These are phyloP conservation scores for Cydia strobilella DNA, from an alignment of 1,140 invertebrate genomes.

Conservation along the genomic window DNA sequence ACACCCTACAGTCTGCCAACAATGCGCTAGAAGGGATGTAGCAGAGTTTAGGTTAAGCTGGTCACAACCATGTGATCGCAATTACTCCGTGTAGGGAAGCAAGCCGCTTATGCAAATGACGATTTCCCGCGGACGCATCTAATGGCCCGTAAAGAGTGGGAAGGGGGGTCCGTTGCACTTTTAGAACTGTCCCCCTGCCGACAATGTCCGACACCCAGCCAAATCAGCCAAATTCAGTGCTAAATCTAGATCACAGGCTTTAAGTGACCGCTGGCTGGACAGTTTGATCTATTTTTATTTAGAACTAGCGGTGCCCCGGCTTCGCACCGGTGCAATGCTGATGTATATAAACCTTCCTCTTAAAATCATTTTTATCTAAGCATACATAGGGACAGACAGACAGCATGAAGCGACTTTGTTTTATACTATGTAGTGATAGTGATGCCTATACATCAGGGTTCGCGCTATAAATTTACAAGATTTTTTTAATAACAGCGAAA, in stretches of 20 bases:
- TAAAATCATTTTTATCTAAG: too few species aligned
- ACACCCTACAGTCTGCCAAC: background rate
- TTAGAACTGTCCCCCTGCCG: conserved; percentile 45
- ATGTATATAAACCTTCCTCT: too few species aligned
- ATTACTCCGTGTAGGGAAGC: conserved; percentile 73
- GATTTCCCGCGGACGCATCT: conserved; percentile 74
- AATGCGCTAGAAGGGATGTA: background rate
- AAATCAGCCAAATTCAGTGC: too few species aligned
- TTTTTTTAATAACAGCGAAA: too few species aligned
- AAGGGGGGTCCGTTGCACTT: conserved; percentile 59
- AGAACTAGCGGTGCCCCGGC: too few species aligned
- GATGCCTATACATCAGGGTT: too few species aligned
- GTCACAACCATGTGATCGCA: conserved; percentile 69
- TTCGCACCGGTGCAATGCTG: too few species aligned
- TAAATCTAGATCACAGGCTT: conserved; percentile 13
- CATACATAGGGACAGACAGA: too few species aligned
- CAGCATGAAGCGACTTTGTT: too few species aligned
- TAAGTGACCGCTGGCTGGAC: conserved; percentile 27
- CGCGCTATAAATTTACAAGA: too few species aligned
- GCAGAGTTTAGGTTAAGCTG: conserved; percentile 52
- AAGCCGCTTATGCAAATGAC: conserved; percentile 79
- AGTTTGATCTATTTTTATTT: conserved; percentile 14
- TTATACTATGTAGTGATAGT: too few species aligned
- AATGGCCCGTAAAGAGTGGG: conserved; percentile 66
- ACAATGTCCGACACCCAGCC: background rate